These are phyloP conservation scores for Crotalus tigris DNA, from an alignment of 2,113 vertebrate species.

Conservation along the genomic window DNA sequence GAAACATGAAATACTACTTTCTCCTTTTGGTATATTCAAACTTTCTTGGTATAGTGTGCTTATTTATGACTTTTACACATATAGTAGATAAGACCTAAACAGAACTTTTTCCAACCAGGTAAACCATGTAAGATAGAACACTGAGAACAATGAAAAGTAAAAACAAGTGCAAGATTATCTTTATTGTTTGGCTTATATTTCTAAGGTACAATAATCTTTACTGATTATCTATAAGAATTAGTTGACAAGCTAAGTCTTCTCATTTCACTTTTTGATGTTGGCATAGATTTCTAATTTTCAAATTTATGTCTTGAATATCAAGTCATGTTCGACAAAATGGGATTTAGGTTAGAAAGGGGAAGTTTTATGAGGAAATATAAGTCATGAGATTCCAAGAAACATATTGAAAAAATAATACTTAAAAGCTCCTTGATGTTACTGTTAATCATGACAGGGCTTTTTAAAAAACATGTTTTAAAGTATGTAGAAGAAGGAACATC, in stretches of 20 bases:
- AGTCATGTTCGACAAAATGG: background rate
- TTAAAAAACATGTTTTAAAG: background rate
- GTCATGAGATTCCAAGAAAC: background rate
- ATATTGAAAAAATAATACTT: background rate
- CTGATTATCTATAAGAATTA: background rate
- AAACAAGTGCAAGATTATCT: background rate
- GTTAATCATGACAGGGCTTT: background rate
- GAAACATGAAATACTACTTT: slow-evolving; percentile 29
- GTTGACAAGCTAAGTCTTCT: background rate
- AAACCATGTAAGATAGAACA: background rate
- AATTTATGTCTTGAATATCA: background rate
- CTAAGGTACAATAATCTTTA: background rate
- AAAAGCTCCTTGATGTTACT: background rate
- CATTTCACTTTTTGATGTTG: background rate
- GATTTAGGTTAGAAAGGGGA: background rate
- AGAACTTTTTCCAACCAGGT: background rate
- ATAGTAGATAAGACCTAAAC: rapidly evolving
- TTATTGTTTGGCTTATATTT: background rate
- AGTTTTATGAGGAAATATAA: background rate
- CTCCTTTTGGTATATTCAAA: slow-evolving; percentile 6
- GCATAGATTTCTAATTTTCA: background rate
- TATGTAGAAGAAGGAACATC: background rate
- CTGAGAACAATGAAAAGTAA: background rate
- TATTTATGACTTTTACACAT: background rate
- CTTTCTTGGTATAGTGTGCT: slow-evolving; percentile 14